phyloP scores from a whole-genome alignment of 2,113 vertebrate species.

The Solenodon paradoxus region DNA sequence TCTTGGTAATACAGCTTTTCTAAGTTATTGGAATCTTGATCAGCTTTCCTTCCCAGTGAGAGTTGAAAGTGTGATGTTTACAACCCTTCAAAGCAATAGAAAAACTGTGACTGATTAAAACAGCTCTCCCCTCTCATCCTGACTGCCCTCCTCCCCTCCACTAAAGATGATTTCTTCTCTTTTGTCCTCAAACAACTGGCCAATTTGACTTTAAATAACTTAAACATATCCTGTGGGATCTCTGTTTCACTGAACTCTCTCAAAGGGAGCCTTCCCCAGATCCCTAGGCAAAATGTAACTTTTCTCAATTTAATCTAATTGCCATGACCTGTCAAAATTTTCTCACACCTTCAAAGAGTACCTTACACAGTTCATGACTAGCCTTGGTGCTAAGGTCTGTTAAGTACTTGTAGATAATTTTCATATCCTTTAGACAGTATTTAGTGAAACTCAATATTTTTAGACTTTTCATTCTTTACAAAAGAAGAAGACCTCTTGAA shows the following conservation, averaged over 20 bases:
- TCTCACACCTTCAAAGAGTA: not conserved
- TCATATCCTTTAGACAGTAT: not conserved
- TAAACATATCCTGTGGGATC: not conserved
- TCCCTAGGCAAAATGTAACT: not conserved
- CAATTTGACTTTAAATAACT: not conserved
- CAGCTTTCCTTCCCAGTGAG: not conserved
- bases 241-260: not conserved
- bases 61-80: not conserved
- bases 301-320: slow-evolving; percentile 41
- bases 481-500: not conserved
- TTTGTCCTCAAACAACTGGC: not conserved
- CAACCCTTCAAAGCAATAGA: not conserved
- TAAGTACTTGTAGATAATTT: not conserved
- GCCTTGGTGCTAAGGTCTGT: not conserved
- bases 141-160: fast-evolving
- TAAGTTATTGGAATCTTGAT: not conserved
- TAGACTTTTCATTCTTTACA: not conserved
- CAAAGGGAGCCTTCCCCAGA: not conserved
- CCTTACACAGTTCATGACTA: not conserved
- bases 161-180: not conserved
- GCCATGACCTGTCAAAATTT: slow-evolving; percentile 11
- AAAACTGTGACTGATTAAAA: not conserved
- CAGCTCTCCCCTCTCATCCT: not conserved
- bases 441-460: not conserved
- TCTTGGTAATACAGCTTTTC: not conserved